Conservation (phyloP, 2,113 vertebrate genomes). For the Conger conger region DNA sequence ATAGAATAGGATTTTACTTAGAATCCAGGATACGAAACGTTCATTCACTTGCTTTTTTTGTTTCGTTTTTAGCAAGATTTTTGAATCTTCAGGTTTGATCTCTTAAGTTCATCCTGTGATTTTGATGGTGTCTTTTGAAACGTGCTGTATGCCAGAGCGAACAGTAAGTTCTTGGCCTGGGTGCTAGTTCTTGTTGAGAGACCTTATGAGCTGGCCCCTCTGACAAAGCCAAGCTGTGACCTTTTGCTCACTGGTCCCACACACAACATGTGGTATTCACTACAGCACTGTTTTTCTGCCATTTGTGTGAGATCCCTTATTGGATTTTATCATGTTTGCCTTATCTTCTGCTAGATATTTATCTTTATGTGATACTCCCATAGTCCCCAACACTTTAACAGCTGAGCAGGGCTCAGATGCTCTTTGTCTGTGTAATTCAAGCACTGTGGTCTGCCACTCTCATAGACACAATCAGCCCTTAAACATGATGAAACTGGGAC, state of each 20-base stretch:
- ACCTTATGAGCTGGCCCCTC: conserved; percentile 41
- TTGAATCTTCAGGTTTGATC: conserved; percentile 23
- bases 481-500: background rate
- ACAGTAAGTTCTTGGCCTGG: conserved; percentile 32
- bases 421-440: conserved; percentile 59
- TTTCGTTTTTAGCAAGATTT: conserved; percentile 38
- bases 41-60: conserved; percentile 24
- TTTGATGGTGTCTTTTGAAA: conserved; percentile 28
- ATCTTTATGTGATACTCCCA: conserved; percentile 53
- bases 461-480: conserved; percentile 33
- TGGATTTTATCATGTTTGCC: conserved; percentile 69
- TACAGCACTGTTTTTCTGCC: conserved; percentile 65
- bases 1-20: conserved; percentile 24
- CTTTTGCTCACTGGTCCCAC: conserved; percentile 43
- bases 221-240: conserved; percentile 46
- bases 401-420: conserved; percentile 30
- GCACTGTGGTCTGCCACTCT: conserved; percentile 1
- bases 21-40: conserved; percentile 32
- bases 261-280: conserved; percentile 66
- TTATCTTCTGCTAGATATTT: conserved; percentile 63
- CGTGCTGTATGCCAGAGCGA: conserved; percentile 36
- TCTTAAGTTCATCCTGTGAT: conserved; percentile 27
- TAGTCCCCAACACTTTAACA: conserved; percentile 52
- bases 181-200: conserved; percentile 17
- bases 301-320: conserved; percentile 57